A percentile compares a stretch with the other conserved stretches of the same genome.
Evolutionary conservation across 2,797 vertebrate species (phyloP).

Genomic region (Dermochelys coriacea): DNA sequence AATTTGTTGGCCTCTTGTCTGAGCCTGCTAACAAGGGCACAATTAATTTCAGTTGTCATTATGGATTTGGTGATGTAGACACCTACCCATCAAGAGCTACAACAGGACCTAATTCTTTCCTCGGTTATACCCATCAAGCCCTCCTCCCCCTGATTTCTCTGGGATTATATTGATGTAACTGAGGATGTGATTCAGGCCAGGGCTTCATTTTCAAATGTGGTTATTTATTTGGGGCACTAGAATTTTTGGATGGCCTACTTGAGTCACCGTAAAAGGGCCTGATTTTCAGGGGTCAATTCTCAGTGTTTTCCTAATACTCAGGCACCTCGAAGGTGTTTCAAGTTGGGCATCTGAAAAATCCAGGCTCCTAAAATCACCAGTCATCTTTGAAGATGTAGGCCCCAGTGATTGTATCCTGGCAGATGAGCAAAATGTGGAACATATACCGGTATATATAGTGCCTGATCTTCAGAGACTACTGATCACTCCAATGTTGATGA

Average conservation of each 20-base stretch:
- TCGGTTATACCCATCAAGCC: background rate
- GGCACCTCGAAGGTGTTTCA: background rate
- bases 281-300: background rate
- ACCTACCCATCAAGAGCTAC: background rate
- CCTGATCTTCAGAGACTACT: background rate
- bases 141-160: background rate
- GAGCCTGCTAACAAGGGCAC: background rate
- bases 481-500: background rate
- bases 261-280: background rate
- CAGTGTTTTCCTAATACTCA: background rate
- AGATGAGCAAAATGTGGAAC: background rate
- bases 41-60: background rate
- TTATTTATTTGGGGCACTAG: background rate
- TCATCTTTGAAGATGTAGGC: background rate
- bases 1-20: background rate
- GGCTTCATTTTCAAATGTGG: background rate
- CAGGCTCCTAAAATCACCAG: background rate
- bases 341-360: background rate
- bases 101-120: background rate
- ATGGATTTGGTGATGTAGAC: background rate
- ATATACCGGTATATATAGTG: background rate
- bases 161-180: background rate
- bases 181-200: background rate
- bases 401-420: background rate
- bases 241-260: background rate